Conservation (phyloP, 64 coral and sea anemone genomes). For the Montipora efflorescens region DNA sequence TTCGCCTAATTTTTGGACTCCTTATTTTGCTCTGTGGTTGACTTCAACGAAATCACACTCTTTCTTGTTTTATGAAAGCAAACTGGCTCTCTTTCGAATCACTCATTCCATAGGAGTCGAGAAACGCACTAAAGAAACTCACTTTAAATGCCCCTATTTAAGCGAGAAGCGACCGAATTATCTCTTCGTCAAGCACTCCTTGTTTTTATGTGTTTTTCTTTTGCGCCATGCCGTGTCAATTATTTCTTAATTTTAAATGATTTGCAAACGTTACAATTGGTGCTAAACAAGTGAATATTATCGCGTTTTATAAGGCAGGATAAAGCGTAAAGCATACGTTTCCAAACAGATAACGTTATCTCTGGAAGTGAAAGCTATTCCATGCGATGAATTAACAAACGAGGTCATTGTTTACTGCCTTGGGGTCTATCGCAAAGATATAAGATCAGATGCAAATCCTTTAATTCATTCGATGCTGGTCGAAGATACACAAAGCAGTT, state of each 20-base stretch:
- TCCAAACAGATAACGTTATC: background rate
- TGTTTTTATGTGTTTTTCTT: constrained; percentile 12
- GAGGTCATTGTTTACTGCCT: background rate
- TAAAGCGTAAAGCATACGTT: background rate
- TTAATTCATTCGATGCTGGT: background rate
- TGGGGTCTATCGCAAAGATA: background rate
- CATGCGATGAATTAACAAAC: constrained; percentile 3
- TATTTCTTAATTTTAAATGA: constrained; percentile 30
- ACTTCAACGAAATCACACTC: background rate
- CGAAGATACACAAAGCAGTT: background rate
- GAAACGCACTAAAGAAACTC: background rate
- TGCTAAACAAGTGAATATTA: constrained; percentile 17
- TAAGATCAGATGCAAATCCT: background rate
- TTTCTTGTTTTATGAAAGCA: background rate
- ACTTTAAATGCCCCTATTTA: background rate
- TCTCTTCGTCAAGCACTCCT: background rate
- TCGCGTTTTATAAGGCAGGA: background rate
- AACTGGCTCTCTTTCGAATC: background rate
- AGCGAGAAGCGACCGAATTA: background rate
- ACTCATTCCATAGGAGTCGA: background rate
- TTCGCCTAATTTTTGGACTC: too few species aligned
- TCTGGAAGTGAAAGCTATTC: background rate
- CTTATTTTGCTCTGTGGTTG: background rate
- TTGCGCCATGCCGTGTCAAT: constrained; percentile 37
- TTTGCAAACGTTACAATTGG: constrained; percentile 36